phyloP scores from a whole-genome alignment of 2,113 vertebrate species.

The Heptranchias perlo region DNA sequence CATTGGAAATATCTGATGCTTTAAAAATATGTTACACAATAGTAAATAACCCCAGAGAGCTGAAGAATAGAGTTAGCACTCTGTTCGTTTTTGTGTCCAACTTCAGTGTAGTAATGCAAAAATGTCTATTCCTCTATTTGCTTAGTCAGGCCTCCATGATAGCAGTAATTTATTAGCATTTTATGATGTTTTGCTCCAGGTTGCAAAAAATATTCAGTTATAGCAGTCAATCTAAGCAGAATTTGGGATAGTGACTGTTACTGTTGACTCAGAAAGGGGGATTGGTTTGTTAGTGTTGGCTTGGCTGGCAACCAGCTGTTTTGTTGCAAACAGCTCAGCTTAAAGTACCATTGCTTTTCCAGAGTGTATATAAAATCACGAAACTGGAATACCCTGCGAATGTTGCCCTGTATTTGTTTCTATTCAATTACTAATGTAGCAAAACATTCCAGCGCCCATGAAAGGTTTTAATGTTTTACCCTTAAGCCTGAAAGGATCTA shows the following conservation, averaged over 20 bases:
- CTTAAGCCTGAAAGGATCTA: neutral
- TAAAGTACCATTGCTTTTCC: neutral
- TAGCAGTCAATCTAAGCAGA: neutral
- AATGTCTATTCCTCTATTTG: neutral
- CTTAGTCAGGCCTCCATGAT: neutral
- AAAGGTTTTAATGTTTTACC: neutral
- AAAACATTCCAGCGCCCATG: neutral
- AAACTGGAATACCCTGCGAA: neutral
- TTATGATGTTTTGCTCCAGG: neutral
- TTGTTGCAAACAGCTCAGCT: neutral
- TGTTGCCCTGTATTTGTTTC: neutral
- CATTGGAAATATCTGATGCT: neutral
- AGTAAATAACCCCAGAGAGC: neutral
- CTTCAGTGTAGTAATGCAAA: neutral
- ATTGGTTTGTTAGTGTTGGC: neutral
- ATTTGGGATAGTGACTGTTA: neutral
- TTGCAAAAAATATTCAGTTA: slow-evolving; percentile 15
- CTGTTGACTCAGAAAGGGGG: neutral
- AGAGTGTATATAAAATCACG: neutral
- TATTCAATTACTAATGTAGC: neutral
- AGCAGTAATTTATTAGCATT: neutral
- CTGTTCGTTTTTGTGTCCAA: neutral
- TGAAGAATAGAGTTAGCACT: neutral
- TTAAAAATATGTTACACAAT: neutral
- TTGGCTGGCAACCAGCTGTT: neutral